Base-by-base conservation (phyloP, 2,888 invertebrate genomes). In the Phyllotreta cruciferae region DNA sequence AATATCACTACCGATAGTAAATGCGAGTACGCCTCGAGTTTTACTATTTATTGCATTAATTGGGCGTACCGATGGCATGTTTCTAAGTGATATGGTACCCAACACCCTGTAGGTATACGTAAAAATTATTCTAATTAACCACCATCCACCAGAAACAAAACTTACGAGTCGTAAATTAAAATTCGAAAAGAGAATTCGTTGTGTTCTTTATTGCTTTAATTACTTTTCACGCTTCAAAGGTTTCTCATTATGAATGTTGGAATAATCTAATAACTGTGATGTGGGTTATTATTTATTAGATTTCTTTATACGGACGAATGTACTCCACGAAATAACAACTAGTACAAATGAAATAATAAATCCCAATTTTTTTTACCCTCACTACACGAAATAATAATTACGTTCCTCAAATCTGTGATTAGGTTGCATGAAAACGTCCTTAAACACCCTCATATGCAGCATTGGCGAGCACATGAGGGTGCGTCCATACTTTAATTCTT, bases 381-480 rank as follows among this genome's bases (percentile, higher is more conserved):
- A 58, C 41, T 54, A 10, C 10, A 62, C 11, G 13, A 10, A 44
- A 34, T 52, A 56, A 62, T 52, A 56, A 62, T 56, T 52, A 56
- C 53, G 57, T 63, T 57, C 62, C 39, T 53, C 45, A 49, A 64
- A 66, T 62, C 65, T 60, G 53, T 66, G 67, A 69, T 64, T 64
- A 67, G 55, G 24, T 39, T 63, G 65, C 57, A 67, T 64, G 66
- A 67, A 71, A 71, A 71, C 58, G 69, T 66, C 70, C 73, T 71
- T 71, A 71, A 67, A 66, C 65, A 63, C 69, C 70, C 68, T 63
- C 66, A 66, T n/a, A n/a, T 70, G 53, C 65, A 69, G 62, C 49
- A 57, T 38, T 39, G 57, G 49, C 49, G 49, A 38, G n/a, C 24
- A 24, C 24, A 24, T 24, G 24, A 24, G 24, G 24, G 24, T 24